Percentiles rank a stretch among this genome's conserved stretches.
Evolutionary conservation across 2,888 invertebrate genomes (phyloP).

Genomic region (Sphaerophoria taeniata): DNA sequence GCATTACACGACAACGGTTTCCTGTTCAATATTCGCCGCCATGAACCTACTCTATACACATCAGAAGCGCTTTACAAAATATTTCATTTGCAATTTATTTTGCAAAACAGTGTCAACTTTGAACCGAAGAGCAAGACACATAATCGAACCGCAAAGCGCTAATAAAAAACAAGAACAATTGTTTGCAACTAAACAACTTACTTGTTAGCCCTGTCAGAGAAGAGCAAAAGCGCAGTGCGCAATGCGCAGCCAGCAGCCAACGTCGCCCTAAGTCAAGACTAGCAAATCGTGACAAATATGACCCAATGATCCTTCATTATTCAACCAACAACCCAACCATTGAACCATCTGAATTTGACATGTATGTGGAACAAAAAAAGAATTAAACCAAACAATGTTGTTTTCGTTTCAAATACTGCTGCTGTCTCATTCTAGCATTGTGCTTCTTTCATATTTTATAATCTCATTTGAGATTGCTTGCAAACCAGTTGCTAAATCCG

Average conservation of each 20-base stretch:
- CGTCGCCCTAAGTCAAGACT: slow-evolving; percentile 65
- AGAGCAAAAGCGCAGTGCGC: slow-evolving; percentile 16
- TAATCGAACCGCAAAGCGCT: slow-evolving; percentile 3
- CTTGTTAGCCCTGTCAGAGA: slow-evolving; percentile 60
- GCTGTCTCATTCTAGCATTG: slow-evolving; percentile 45
- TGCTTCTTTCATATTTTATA: slow-evolving; percentile 22
- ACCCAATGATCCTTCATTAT: slow-evolving; percentile 73
- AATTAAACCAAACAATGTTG: slow-evolving; percentile 58
- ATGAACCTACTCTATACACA: too few relatives aligned
- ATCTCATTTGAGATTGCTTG: slow-evolving; percentile 62
- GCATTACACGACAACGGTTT: too few relatives aligned
- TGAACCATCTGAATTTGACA: background rate
- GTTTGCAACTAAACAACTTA: slow-evolving; percentile 44
- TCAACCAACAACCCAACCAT: slow-evolving; percentile 18
- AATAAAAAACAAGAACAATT: slow-evolving; percentile 29
- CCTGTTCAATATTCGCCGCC: background rate
- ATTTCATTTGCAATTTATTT: slow-evolving; percentile 13
- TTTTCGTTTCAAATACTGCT: slow-evolving; percentile 56
- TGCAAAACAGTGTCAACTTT: background rate
- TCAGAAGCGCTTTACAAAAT: slow-evolving; percentile 15
- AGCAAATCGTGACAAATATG: slow-evolving; percentile 71
- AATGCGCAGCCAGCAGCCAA: background rate
- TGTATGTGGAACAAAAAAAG: slow-evolving; percentile 39
- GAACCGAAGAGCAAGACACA: background rate
- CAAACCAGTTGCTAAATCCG: slow-evolving; percentile 65